Conservation (phyloP, 2,888 invertebrate genomes). For the Oscheius sp. region DNA sequence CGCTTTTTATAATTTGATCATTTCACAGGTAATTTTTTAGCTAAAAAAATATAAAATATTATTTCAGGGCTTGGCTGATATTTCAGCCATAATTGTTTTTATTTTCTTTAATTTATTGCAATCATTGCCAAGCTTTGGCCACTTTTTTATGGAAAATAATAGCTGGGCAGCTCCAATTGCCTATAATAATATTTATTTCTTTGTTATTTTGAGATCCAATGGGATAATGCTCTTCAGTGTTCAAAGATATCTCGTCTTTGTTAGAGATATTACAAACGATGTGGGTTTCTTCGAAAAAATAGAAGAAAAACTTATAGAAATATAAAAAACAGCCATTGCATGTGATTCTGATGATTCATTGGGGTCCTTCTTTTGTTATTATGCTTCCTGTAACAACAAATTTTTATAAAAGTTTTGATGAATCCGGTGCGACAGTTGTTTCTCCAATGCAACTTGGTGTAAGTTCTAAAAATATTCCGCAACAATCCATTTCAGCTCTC, state of each 20-base stretch:
- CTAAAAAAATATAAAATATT: background rate
- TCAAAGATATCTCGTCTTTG: conserved; percentile 22
- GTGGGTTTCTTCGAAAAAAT: background rate
- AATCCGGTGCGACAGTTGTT: background rate
- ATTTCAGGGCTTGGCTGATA: conserved; percentile 11
- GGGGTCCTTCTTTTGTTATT: conserved; percentile 16
- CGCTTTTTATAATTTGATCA: conserved; percentile 13
- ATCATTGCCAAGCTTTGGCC: background rate
- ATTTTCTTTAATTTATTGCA: conserved; percentile 9
- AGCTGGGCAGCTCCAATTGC: conserved; percentile 14
- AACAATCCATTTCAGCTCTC: too few relatives aligned
- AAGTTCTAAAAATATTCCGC: conserved; percentile 4
- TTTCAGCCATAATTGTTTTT: conserved; percentile 8
- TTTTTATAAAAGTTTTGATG: conserved; percentile 10
- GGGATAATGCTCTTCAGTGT: conserved; percentile 25
- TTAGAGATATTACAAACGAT: conserved; percentile 4
- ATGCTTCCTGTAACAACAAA: conserved; percentile 20
- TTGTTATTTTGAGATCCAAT: conserved; percentile 10
- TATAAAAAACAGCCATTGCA: conserved; percentile 13
- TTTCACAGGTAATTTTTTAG: background rate
- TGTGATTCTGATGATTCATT: background rate
- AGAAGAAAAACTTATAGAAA: background rate
- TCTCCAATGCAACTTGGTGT: conserved; percentile 21
- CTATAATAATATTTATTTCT: conserved; percentile 26
- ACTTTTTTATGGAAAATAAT: background rate